These are phyloP conservation scores for Melanotaenia trifasciata DNA, from an alignment of 2,797 vertebrate species.

Conservation along the genomic window DNA sequence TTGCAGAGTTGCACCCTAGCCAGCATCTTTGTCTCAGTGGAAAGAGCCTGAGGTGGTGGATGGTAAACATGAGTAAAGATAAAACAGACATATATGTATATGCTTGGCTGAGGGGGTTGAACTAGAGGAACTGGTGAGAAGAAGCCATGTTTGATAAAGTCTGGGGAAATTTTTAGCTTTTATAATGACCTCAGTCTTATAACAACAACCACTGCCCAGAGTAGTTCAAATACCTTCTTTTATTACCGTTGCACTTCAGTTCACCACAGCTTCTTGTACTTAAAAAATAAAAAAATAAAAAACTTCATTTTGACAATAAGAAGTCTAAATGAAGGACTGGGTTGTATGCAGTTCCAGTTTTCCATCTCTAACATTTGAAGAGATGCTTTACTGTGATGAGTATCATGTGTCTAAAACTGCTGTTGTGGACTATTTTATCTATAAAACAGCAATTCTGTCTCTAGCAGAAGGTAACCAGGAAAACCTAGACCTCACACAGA, in stretches of 20 bases:
- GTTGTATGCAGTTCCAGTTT: conserved; percentile 47
- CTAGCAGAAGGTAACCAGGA: conserved; percentile 60
- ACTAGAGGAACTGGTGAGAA: conserved; percentile 23
- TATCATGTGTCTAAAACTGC: conserved; percentile 66
- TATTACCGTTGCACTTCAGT: conserved; percentile 36
- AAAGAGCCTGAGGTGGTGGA: conserved; percentile 78
- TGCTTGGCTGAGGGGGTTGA: conserved; percentile 48
- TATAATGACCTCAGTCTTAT: background rate
- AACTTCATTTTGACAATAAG: conserved; percentile 30
- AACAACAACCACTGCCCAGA: background rate
- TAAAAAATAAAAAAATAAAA: conserved; percentile 31
- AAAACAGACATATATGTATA: conserved; percentile 63
- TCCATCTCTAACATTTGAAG: background rate
- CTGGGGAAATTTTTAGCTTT: conserved; percentile 17
- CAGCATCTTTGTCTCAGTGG: conserved; percentile 79
- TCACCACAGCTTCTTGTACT: conserved; percentile 29
- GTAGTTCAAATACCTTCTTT: background rate
- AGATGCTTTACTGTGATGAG: conserved; percentile 67
- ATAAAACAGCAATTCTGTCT: conserved; percentile 51
- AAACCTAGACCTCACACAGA: conserved; percentile 65
- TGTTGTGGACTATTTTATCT: conserved; percentile 53
- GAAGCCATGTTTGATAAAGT: conserved; percentile 51
- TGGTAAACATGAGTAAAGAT: conserved; percentile 83
- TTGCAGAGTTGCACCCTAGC: conserved; percentile 76
- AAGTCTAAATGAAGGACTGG: conserved; percentile 37